phyloP scores from a whole-genome alignment of 2,888 invertebrate genomes.

The Pseudococcus jackbeardsleyi region DNA sequence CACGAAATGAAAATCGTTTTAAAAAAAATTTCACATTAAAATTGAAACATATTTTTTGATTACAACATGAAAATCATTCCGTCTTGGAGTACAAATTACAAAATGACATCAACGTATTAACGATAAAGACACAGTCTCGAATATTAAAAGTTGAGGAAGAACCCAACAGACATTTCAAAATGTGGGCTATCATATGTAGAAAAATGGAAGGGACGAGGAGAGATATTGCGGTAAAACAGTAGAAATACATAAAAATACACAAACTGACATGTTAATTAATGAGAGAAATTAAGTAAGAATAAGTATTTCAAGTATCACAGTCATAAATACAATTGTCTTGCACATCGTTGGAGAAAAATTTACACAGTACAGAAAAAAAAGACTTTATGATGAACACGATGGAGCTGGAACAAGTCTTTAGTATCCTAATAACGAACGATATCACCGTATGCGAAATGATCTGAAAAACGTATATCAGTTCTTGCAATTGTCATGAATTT shows the following conservation, averaged over 20 bases:
- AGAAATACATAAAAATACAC: not conserved
- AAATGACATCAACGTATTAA: too few species aligned
- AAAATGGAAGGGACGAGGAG: too few species aligned
- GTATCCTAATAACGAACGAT: slow-evolving; percentile 5
- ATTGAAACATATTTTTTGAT: too few species aligned
- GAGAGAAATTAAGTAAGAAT: not conserved
- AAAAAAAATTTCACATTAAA: too few species aligned
- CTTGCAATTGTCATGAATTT: slow-evolving; percentile 58
- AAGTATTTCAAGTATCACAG: slow-evolving; percentile 19
- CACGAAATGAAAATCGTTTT: too few species aligned
- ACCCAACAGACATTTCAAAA: too few species aligned
- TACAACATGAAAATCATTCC: too few species aligned
- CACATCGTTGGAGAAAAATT: not conserved
- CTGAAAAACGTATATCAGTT: not conserved
- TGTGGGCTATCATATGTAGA: too few species aligned
- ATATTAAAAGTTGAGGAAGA: too few species aligned
- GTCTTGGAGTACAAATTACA: too few species aligned
- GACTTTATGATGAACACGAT: not conserved
- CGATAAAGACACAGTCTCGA: too few species aligned
- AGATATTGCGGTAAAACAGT: not conserved
- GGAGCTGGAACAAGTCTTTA: not conserved
- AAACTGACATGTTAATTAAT: not conserved
- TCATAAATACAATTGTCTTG: slow-evolving; percentile 35
- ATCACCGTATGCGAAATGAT: not conserved
- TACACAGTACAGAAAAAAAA: not conserved